Conservation (phyloP, 1,140 invertebrate genomes). For the Drosophila sechellia region DNA sequence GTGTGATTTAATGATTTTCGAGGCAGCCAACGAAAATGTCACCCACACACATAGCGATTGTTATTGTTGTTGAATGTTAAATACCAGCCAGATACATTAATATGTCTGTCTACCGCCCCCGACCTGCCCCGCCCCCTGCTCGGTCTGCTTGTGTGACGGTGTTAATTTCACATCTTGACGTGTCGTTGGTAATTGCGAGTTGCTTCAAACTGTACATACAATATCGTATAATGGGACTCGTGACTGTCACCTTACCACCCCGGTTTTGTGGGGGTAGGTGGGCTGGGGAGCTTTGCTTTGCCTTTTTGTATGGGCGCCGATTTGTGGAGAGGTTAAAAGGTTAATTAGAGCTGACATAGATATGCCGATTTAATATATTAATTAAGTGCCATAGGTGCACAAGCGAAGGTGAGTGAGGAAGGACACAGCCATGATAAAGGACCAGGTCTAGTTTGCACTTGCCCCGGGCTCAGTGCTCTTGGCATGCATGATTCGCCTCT, state of each 20-base stretch:
- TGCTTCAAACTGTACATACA: constrained; percentile 75
- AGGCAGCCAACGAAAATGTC: constrained; percentile 63
- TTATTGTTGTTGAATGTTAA: constrained; percentile 83
- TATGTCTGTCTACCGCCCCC: constrained; percentile 60
- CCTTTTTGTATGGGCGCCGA: constrained; percentile 67
- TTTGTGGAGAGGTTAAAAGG: constrained; percentile 78
- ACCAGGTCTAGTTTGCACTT: constrained; percentile 11
- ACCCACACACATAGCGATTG: constrained; percentile 56
- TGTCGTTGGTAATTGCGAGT: constrained; percentile 82
- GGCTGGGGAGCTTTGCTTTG: constrained; percentile 19
- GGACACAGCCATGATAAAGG: constrained; percentile 21
- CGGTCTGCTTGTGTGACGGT: constrained; percentile 73
- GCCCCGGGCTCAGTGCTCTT: constrained; percentile 1
- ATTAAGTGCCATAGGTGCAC: constrained; percentile 72
- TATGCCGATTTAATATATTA: constrained; percentile 78
- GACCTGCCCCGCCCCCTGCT: constrained; percentile 18
- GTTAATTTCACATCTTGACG: constrained; percentile 83
- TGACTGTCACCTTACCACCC: constrained; percentile 52
- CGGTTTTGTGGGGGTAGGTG: too few relatives aligned
- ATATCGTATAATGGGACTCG: constrained; percentile 65
- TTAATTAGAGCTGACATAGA: constrained; percentile 79
- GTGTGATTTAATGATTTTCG: constrained; percentile 80
- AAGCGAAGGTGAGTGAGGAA: constrained; percentile 43
- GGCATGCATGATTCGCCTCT: too few relatives aligned
- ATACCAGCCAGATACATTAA: constrained; percentile 82